phyloP scores from a whole-genome alignment of 2,797 vertebrate genomes.

The Gymnopithys bicolor region DNA sequence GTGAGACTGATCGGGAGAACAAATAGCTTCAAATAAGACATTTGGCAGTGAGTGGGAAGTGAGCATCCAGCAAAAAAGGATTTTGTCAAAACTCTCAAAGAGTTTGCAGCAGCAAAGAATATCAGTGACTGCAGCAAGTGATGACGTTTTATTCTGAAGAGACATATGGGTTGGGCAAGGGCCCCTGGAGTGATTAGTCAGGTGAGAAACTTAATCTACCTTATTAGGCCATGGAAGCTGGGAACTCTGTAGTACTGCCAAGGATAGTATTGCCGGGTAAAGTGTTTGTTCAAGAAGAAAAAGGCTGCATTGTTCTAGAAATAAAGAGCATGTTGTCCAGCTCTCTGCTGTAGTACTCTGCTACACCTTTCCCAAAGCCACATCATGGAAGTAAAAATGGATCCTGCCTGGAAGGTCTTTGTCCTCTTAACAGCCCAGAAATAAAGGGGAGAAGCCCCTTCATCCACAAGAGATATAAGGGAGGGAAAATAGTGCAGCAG shows the following conservation, averaged over 20 bases:
- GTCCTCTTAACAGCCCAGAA: neutral
- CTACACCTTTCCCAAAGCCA: constrained; percentile 10
- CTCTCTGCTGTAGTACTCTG: neutral
- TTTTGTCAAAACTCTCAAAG: neutral
- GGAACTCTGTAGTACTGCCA: neutral
- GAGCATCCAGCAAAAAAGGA: neutral
- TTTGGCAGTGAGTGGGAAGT: neutral
- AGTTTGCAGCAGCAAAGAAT: neutral
- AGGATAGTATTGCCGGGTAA: constrained; percentile 18
- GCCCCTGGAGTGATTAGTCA: neutral
- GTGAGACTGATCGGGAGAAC: neutral
- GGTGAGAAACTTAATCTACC: constrained; percentile 40
- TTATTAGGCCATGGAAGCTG: neutral
- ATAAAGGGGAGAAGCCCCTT: neutral
- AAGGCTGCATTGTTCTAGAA: constrained; percentile 43
- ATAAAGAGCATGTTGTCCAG: constrained; percentile 2
- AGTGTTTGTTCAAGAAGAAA: constrained; percentile 44
- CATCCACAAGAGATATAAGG: neutral
- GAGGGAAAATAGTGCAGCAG: neutral
- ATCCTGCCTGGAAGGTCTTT: neutral
- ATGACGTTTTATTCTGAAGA: neutral
- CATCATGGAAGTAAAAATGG: neutral
- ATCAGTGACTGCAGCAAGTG: neutral
- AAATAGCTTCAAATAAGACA: neutral
- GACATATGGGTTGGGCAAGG: neutral